Base-by-base conservation (phyloP, 2,113 vertebrate genomes). In the Odobenus rosmarus region DNA sequence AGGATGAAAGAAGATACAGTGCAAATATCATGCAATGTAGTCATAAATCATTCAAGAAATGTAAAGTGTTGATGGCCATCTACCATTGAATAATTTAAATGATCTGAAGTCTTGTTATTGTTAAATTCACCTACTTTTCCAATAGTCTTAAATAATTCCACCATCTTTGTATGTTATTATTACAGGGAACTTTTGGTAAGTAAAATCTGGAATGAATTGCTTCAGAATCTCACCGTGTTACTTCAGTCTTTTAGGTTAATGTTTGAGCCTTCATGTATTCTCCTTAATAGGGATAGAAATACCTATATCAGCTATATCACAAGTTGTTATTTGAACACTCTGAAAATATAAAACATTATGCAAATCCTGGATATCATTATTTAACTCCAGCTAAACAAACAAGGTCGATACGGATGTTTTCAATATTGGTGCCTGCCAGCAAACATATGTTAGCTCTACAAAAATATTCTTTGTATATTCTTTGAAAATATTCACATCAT, bases 371-470 rank as follows among this genome's bases (percentile, higher is more conserved):
- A 16, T 23, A 46, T 74, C 84, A 26, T 93, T 95, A 80, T 96
- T 77, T 95, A 55, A 79, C 16, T 71, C 59, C 59, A 84, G 28
- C 51, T 55, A 84, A 90, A 31, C 55, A 96, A 93, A 67, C 7
- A 51, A 57, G 7, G 11, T 92, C 92, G 26, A 89, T 62, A 69
- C 33, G 24, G 19, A 71, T 95, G 6, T 87, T 94, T 92, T 76
- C 19, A 57, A 1, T 84, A 46, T 49, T 80, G 28, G 8, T 95
- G 59, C 5, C 46, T 83, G 31, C 51, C 53, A 64, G 24, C 49
- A 64, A 97, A 95, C 36, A 80, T 83, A 61, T 53, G 31, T 88
- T 89, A 84, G n/a, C 26, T 93, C 55, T 57, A 31, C 42, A 59
- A 92, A 90, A 28, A 19, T 79, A 62, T 31, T 72, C 19, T 87